A percentile compares a stretch with the other conserved stretches of the same genome.
These are phyloP conservation scores for Saccostrea cuccullata DNA, from an alignment of 1,140 invertebrate genomes.

Conservation along the genomic window DNA sequence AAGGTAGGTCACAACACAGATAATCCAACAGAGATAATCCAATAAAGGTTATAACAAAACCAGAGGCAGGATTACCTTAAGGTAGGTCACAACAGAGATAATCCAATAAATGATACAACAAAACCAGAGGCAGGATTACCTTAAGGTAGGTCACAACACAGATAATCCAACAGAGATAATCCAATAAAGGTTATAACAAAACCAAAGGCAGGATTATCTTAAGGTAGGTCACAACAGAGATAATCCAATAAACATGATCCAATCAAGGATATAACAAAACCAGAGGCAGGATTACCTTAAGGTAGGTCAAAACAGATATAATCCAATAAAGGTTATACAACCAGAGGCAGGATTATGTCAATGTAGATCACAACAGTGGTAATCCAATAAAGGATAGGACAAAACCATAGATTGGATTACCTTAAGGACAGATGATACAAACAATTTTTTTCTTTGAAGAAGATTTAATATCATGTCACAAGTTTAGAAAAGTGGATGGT, in stretches of 20 bases:
- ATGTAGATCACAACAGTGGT: constrained; percentile 63
- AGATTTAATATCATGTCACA: too few species aligned
- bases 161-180: constrained; percentile 83
- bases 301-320: constrained; percentile 55
- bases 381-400: constrained; percentile 88
- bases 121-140: constrained; percentile 85
- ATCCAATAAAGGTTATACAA: constrained; percentile 89
- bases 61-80: constrained; percentile 83
- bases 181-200: constrained; percentile 92
- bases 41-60: constrained; percentile 95
- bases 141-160: constrained; percentile 66
- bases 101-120: constrained; percentile 88
- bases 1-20: constrained; percentile 75
- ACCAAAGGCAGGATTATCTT: constrained; percentile 83
- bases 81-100: constrained; percentile 57
- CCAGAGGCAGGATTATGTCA: constrained; percentile 82
- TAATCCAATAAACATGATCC: constrained; percentile 93
- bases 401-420: constrained; percentile 86
- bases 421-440: constrained; percentile 73
- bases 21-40: constrained; percentile 94
- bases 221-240: constrained; percentile 76
- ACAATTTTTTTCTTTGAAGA: too few species aligned
- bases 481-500: too few species aligned
- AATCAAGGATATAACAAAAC: constrained; percentile 95
- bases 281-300: constrained; percentile 83